Evolutionary conservation across 2,113 vertebrate genomes (phyloP), one percentile per base, ranked within the genome.

Genomic region (Takifugu bimaculatus): DNA sequence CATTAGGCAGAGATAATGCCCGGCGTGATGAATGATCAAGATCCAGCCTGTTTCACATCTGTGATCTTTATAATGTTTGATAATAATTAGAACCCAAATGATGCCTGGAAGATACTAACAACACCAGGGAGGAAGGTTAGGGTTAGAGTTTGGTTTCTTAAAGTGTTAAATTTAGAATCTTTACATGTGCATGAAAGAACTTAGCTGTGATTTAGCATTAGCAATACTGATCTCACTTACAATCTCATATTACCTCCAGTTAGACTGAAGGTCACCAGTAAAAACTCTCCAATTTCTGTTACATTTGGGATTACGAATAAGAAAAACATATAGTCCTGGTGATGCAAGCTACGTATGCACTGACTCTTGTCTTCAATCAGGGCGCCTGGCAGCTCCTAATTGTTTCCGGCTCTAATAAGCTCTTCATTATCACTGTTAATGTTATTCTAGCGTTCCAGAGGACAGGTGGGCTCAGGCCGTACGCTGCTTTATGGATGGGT

Each of bases 361-460:
- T 39, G 35, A 39, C 35, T 39, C 35, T 39, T 61, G 5, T 20
- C 15, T 6, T 10, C 35, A 51, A 50, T 14, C 28, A 43, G 35
- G 42, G 50, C 14, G 56, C 12, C 44, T 32, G 65, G 64, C 60
- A 15, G 5, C 43, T 57, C 13, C 25, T 68, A 61, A 84, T 75
- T 65, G 57, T 69, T 74, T 61, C 52, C 53, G 27, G 59, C 54
- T 51, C 39, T 12, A 54, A 20, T 65, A 68, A 75, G 54, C 27
- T 60, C 45, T 45, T 54, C 28, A 67, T 85, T 70, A 74, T 51
- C 59, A 58, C 59, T 54, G 51, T 64, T 60, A 11, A 53, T 59
- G 39, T 62, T 67, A 74, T 39, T 39, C 35, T 10, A 39, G 7
- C 7, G 3, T 1, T 39, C 35, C 35, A 39, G 35, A 39, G 35